A percentile compares a stretch with the other conserved stretches of the same genome.
Evolutionary conservation across 1,140 invertebrate genomes (phyloP).

Genomic region (Dendrolimus punctatus): DNA sequence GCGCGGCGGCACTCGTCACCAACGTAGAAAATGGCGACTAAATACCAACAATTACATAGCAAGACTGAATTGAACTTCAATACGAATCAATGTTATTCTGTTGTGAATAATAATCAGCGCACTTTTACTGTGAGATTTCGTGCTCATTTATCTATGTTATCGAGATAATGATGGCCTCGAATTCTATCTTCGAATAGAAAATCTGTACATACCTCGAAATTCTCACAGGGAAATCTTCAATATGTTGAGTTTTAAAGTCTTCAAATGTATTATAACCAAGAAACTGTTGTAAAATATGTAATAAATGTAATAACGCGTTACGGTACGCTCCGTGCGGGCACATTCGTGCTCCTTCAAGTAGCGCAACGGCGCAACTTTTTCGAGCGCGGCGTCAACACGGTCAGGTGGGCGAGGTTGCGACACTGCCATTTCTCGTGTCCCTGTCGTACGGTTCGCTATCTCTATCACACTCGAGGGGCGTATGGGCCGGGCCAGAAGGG

Average conservation of each 20-base stretch:
- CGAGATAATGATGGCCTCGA: conserved; percentile 36
- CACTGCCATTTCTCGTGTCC: conserved; percentile 55
- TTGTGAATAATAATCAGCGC: conserved; percentile 14
- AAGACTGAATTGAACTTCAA: conserved; percentile 22
- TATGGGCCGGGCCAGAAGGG: conserved; percentile 25
- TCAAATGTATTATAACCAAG: conserved; percentile 23
- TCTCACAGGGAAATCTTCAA: conserved; percentile 26
- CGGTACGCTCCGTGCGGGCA: conserved; percentile 46
- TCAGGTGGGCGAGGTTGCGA: conserved; percentile 71
- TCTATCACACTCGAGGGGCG: conserved; percentile 40
- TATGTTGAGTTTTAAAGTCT: conserved; percentile 9
- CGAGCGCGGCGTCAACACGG: conserved; percentile 67
- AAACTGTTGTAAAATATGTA: conserved; percentile 45
- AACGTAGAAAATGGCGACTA: conserved; percentile 68
- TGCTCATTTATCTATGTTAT: conserved; percentile 28
- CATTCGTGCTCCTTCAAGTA: conserved; percentile 68
- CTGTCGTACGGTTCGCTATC: conserved; percentile 29
- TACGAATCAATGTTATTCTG: conserved; percentile 23
- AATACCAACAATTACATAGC: conserved; percentile 64
- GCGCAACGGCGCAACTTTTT: conserved; percentile 70
- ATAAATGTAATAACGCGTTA: conserved; percentile 60
- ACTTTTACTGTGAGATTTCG: conserved; percentile 23
- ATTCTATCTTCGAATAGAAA: conserved; percentile 19
- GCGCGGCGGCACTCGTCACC: conserved; percentile 62
- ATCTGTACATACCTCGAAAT: conserved; percentile 41